Evolutionary conservation across 2,797 vertebrate species (phyloP).

Genomic region (Sebastolobus altivelis): DNA sequence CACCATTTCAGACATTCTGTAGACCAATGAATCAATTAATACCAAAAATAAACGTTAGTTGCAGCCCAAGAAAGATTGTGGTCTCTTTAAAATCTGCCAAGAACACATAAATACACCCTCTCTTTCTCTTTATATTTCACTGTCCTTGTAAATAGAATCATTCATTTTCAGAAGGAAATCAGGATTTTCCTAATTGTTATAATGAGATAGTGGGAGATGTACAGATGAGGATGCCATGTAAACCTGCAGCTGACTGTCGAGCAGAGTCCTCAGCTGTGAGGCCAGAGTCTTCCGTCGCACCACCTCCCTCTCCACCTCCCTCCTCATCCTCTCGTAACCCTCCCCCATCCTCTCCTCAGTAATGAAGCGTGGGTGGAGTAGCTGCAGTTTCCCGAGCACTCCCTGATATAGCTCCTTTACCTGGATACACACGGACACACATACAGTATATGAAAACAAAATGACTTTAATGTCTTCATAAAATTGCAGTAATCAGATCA

Average conservation of each 20-base stretch:
- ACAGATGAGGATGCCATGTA: neutral
- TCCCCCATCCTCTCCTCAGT: slow-evolving; percentile 61
- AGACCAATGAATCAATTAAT: neutral
- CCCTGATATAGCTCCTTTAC: slow-evolving; percentile 87
- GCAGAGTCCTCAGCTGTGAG: slow-evolving; percentile 78
- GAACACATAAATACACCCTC: neutral
- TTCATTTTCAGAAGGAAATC: neutral
- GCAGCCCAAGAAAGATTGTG: neutral
- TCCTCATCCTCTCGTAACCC: slow-evolving; percentile 71
- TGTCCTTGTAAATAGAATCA: neutral
- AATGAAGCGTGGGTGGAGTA: slow-evolving; percentile 72
- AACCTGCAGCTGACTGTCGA: slow-evolving; percentile 84
- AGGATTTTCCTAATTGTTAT: neutral
- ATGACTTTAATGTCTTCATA: neutral
- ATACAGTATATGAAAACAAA: neutral
- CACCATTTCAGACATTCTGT: neutral
- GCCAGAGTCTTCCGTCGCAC: slow-evolving; percentile 80
- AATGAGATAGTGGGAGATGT: neutral
- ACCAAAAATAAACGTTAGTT: neutral
- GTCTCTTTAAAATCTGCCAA: neutral
- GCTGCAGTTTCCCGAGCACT: slow-evolving; percentile 81
- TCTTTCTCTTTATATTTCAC: neutral
- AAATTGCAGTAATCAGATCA: slow-evolving; percentile 23
- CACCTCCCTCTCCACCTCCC: slow-evolving; percentile 87
- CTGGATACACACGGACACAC: slow-evolving; percentile 73